Base-by-base conservation (phyloP, 2,888 invertebrate species). In the Xestia rhomboidea region DNA sequence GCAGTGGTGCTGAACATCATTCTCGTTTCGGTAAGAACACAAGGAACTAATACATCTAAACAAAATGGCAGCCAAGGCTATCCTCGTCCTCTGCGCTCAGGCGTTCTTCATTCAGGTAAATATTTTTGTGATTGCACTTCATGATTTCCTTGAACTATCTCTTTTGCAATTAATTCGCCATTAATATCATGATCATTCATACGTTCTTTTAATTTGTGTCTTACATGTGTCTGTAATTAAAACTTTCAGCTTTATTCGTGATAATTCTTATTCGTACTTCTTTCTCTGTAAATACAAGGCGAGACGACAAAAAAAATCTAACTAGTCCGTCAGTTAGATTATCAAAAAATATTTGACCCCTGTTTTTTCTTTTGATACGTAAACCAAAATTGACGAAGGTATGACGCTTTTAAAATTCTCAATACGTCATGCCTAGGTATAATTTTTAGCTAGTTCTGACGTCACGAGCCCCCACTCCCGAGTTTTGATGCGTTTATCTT, bases 61-160 rank as follows among this genome's bases (percentile, higher is more conserved):
- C n/a, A 68, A 76, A 57, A 89, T 89, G 89, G 77, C 83, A 38
- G 77, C 70, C 27, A 89, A 85, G 60, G 8, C 57, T 34, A 13
- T 88, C 41, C 57, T 88, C 51, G 63, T 75, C 24, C 7, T 88
- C 44, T 89, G 82, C 84, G 87, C 78, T 76, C 87, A 87, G 63
- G 87, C 82, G n/a, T 64, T 89, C 5, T 49, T 88, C 46, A 34
- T 81, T n/a, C 86, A 89, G 85, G 89, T 89, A 78, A 79, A 62
- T 44, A 30, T 66, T 63, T 8, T 30, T 49, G 6, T 44, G 10
- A 18, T n/a, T 21, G 15, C 3, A 21, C 13, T 44, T 68, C 8
- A 18, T 38, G 0, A 13, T 46, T 44, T 6, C 0, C 1, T 21
- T 30, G 24, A 0, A 44, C 44, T 2, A n/a, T 7, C 11, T 44